These are phyloP conservation scores for Rattus norvegicus DNA, from an alignment of 2,113 vertebrate species.

Conservation along the genomic window DNA sequence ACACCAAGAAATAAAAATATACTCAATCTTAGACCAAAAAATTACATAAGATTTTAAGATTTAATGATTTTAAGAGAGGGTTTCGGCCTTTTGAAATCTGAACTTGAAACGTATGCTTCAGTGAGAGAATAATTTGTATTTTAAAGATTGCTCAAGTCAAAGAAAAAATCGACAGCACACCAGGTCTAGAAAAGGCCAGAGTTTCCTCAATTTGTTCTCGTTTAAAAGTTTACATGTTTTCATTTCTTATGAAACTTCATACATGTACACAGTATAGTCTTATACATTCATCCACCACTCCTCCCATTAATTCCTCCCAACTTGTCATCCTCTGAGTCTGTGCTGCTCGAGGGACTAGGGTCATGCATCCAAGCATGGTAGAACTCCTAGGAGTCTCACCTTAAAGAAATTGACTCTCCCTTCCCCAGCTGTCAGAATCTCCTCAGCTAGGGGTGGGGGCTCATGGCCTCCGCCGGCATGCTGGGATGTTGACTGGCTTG, in stretches of 20 bases:
- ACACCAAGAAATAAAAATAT: not conserved
- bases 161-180: not conserved
- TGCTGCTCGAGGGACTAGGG: not conserved
- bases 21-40: not conserved
- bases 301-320: not conserved
- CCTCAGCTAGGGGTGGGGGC: not conserved
- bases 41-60: not conserved
- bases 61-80: not conserved
- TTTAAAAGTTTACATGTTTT: not conserved
- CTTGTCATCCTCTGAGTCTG: not conserved
- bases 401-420: not conserved
- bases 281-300: not conserved
- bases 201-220: not conserved
- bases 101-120: not conserved
- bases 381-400: not conserved
- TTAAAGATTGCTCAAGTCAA: conserved; percentile 37
- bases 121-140: conserved; percentile 35
- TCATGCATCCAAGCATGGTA: too few species aligned
- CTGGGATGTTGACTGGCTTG: not conserved
- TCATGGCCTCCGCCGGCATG: not conserved
- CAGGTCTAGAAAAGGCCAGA: not conserved
- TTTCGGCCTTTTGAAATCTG: not conserved
- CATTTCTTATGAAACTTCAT: not conserved
- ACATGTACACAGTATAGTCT: not conserved
- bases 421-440: not conserved